These are phyloP conservation scores for Anguilla marmorata DNA, from an alignment of 2,797 vertebrate genomes.

Conservation along the genomic window DNA sequence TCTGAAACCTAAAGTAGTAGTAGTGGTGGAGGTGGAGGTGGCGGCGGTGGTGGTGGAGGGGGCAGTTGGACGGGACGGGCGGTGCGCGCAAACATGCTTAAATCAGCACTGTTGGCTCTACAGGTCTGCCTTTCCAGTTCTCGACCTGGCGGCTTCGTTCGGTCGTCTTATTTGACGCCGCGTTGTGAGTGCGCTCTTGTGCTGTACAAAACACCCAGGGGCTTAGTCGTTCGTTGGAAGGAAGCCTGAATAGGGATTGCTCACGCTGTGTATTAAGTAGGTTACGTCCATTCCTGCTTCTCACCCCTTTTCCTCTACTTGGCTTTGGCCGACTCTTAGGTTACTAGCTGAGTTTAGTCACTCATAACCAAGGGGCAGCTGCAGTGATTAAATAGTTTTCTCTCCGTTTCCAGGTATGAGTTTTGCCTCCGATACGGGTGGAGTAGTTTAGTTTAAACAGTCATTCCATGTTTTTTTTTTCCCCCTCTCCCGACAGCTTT, in stretches of 20 bases:
- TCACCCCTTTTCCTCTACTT: background rate
- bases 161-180: background rate
- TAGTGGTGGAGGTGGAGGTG: no score
- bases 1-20: background rate
- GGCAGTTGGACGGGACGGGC: background rate
- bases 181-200: background rate
- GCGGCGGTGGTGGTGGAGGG: background rate
- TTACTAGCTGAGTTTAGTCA: background rate
- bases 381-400: background rate
- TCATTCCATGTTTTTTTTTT: background rate
- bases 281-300: background rate
- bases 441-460: constrained; percentile 39
- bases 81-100: background rate
- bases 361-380: background rate
- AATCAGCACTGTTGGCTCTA: background rate
- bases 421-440: constrained; percentile 63
- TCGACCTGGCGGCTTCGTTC: background rate
- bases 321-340: background rate
- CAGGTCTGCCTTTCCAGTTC: background rate
- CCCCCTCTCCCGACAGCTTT: background rate
- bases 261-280: background rate
- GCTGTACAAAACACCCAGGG: no score
- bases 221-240: background rate
- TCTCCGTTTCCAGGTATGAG: constrained; percentile 34
- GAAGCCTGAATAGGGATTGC: background rate